Conservation (phyloP, 2,888 invertebrate genomes). For the Sminthurinus aureus region DNA sequence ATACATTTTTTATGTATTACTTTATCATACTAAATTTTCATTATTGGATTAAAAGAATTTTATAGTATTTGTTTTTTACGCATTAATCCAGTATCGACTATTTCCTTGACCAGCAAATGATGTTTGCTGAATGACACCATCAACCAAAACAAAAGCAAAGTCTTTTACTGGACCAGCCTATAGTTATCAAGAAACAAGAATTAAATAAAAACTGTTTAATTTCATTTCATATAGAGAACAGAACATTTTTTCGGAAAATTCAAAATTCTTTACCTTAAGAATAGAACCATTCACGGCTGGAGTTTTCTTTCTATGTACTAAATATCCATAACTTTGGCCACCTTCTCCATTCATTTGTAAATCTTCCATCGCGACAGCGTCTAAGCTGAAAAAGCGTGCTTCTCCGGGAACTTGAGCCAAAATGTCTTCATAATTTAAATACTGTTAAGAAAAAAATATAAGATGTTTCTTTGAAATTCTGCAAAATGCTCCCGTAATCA, state of each 20-base stretch:
- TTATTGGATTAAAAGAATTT: neutral
- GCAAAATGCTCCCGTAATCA: too few relatives aligned
- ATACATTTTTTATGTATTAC: too few relatives aligned
- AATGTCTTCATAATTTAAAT: slow-evolving; percentile 59
- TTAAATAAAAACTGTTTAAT: neutral
- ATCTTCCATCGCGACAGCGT: slow-evolving; percentile 60
- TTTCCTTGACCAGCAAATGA: slow-evolving; percentile 19
- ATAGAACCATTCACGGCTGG: slow-evolving; percentile 36
- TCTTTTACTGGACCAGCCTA: slow-evolving; percentile 65
- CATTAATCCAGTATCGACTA: slow-evolving; percentile 50
- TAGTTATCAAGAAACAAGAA: neutral
- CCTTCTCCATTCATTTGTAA: slow-evolving; percentile 60
- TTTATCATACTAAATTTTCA: too few relatives aligned
- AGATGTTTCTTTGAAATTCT: too few relatives aligned
- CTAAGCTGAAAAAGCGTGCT: slow-evolving; percentile 38
- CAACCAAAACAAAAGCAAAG: slow-evolving; percentile 66
- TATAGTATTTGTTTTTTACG: slow-evolving; percentile 44
- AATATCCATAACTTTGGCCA: slow-evolving; percentile 70
- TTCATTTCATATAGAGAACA: neutral
- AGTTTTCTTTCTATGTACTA: slow-evolving; percentile 65
- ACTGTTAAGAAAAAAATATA: too few relatives aligned
- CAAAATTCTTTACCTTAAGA: slow-evolving; percentile 42
- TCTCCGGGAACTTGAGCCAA: slow-evolving; percentile 56
- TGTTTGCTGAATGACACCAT: slow-evolving; percentile 61
- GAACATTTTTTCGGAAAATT: too few relatives aligned